Evolutionary conservation across 2,113 vertebrate genomes (phyloP).

Genomic region (Equus quagga): DNA sequence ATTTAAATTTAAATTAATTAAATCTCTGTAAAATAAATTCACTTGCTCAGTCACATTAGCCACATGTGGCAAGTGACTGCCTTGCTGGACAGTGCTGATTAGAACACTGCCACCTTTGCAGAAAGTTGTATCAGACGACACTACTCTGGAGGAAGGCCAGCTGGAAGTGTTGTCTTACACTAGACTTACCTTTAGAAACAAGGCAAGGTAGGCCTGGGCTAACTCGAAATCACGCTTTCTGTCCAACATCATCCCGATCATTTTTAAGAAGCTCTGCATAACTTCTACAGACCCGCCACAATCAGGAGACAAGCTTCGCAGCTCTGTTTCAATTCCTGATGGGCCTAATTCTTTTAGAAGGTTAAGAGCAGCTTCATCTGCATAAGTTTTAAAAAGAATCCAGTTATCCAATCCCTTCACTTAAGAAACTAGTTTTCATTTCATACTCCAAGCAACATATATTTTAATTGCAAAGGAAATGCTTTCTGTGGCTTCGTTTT

Average conservation of each 20-base stretch:
- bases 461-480: constrained; percentile 9
- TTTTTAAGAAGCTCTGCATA: constrained; percentile 92
- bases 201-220: constrained; percentile 94
- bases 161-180: not conserved
- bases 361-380: constrained; percentile 88
- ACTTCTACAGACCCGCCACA: constrained; percentile 89
- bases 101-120: not conserved
- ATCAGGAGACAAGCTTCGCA: constrained; percentile 91
- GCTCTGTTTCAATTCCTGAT: constrained; percentile 92
- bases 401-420: not conserved
- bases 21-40: not conserved
- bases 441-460: not conserved
- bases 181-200: constrained; percentile 94
- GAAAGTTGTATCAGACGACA: not conserved
- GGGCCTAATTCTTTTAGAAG: constrained; percentile 92
- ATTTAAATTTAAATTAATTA: not conserved
- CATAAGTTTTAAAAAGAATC: constrained; percentile 49
- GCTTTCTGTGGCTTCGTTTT: not conserved
- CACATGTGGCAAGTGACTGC: not conserved
- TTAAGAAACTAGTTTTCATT: not conserved
- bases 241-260: constrained; percentile 92
- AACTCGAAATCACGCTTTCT: constrained; percentile 95
- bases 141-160: not conserved
- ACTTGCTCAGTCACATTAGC: not conserved
- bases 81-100: not conserved